A percentile compares a stretch with the other conserved stretches of the same genome.
phyloP scores from a whole-genome alignment of 2,888 invertebrate genomes.

The Dicroscelio sp. region DNA sequence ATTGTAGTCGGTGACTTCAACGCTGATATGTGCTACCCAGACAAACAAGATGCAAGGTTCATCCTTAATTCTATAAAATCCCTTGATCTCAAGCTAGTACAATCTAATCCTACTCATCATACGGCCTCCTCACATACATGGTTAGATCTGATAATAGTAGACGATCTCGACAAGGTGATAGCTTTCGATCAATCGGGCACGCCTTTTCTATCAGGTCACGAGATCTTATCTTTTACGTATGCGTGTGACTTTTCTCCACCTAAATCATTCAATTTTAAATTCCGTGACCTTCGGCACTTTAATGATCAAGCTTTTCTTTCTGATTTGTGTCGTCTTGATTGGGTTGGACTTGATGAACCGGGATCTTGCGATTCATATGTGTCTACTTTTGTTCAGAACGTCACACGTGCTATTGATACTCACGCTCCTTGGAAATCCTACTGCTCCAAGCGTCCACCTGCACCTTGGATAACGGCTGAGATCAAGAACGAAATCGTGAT shows the following conservation, averaged over 20 bases:
- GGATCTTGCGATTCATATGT: no score
- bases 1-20: no score
- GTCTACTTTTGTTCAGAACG: no score
- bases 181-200: not conserved
- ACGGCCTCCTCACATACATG: constrained; percentile 13
- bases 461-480: not conserved
- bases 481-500: not conserved
- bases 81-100: not conserved
- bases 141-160: constrained; percentile 6
- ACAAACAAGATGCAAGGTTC: no score
- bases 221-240: not conserved
- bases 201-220: constrained; percentile 24
- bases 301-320: not conserved
- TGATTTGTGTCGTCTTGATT: no score
- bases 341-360: no score
- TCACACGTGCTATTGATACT: no score
- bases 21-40: no score
- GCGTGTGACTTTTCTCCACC: not conserved
- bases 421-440: not conserved
- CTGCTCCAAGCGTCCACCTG: constrained; percentile 4
- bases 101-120: constrained; percentile 21
- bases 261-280: not conserved
- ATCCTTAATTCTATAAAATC: no score
- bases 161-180: constrained; percentile 10
- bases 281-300: not conserved